Evolutionary conservation across 2,888 invertebrate genomes (phyloP), one percentile per base, ranked within the genome.

Genomic region (Loripinus fragilis): DNA sequence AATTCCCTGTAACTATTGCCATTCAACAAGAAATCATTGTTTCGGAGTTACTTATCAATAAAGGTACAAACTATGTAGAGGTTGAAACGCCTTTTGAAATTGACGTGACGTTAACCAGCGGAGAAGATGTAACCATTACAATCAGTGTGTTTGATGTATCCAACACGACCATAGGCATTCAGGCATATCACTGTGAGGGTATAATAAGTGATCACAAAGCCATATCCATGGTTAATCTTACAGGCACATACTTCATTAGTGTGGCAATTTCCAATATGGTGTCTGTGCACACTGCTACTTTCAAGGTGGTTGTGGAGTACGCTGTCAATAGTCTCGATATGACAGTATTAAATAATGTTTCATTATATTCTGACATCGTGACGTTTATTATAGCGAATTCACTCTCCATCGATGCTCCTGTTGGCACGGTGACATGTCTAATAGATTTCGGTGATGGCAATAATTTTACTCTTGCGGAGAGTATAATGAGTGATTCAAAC

Each of bases 211-310:
- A 55, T 8, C 17, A 23, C 15, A 60, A 3, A 15, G 2, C 7
- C 3, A 33, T 33, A 3, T 60, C 30, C 20, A 5, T 35, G 23
- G 25, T 50, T 28, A 73, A 65, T 10, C 45, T 33, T 2, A 68
- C 78, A 0, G 68, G 67, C 7, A 25, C 20, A 0, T 74, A 68
- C 30, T 23, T 12, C 7, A 3, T 78, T 1, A 45, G 25, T 10
- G 33, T 35, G 20, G 71, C 65, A 0, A 71, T 78, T 48, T 67
- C 71, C 7, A 78, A 78, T 35, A 60, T 60, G 60, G 60, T 33
- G 12, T 30, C 60, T 3, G 17, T 28, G 33, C 17, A 60, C 60
- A 60, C 10, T 8, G 60, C 30, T 5, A 60, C 33, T 3, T 28
- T 60, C 33, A 33, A 8, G 10, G 60, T 60, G 1, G 23, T 60